Base-by-base conservation (phyloP, 2,113 vertebrate species). In the Zeus faber region DNA sequence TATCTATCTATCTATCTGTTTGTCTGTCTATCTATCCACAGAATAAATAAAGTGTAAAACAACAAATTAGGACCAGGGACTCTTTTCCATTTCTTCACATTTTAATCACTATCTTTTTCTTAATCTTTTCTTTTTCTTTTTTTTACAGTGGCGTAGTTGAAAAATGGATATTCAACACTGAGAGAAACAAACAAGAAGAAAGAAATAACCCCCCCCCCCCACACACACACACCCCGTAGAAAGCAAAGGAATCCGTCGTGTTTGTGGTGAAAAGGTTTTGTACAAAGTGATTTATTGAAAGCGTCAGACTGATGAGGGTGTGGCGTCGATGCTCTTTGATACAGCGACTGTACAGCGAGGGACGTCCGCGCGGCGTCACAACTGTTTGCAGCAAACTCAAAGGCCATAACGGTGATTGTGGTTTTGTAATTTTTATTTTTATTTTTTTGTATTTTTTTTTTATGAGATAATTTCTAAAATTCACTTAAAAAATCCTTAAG, bases 391-490 rank as follows among this genome's bases (percentile, higher is more conserved):
- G 84, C 74, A 79, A 88, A 89, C 84, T 85, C 82, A 91, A 88
- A 90, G 86, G 87, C 89, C 88, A 87, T 89, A 90, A 85, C 63
- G 83, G 87, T 90, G 86, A 88, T 87, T 73, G 79, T 85, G 83
- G 77, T 84, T 79, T 75, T 79, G 65, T 61, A 14, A 13, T 35
- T 14, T 10, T 13, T n/a, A n/a, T n/a, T n/a, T n/a, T n/a, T n/a
- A n/a, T n/a, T n/a, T n/a, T n/a, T n/a, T n/a, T n/a, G n/a, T n/a
- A n/a, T 35, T 13, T n/a, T 13, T 35, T 77, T 67, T 75, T 74
- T 52, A 49, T 46, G 79, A 80, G 67, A 67, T 55, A 74, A 63
- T 43, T 70, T 75, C 74, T 57, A 67, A 55, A 72, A 70, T 72
- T 46, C 41, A 65, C 22, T 52, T 51, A 48, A 80, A 82, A 85